A percentile compares a stretch with the other conserved stretches of the same genome.
Evolutionary conservation across 2,888 invertebrate species (phyloP).

Genomic region (Diaperis boleti): DNA sequence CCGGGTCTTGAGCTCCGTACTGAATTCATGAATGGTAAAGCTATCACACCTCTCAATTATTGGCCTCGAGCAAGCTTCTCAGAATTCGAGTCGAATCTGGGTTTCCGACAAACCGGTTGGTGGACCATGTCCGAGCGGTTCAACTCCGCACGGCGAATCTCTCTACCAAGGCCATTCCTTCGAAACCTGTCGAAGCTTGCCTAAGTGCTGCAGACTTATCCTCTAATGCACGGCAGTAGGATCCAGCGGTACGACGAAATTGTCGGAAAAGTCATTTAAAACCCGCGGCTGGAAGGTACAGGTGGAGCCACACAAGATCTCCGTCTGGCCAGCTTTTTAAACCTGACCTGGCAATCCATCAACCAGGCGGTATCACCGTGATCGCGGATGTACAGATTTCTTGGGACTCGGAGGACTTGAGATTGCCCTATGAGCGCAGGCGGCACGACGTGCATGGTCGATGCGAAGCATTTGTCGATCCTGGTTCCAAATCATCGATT

Average conservation of each 20-base stretch:
- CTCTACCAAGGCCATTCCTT: conserved; percentile 49
- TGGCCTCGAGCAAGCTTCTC: conserved; percentile 26
- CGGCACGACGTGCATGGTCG: no score
- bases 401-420: conserved; percentile 36
- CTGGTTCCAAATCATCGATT: no score
- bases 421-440: no score
- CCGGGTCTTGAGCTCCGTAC: no score
- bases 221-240: conserved; percentile 42
- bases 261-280: conserved; percentile 39
- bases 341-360: conserved; percentile 45
- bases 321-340: conserved; percentile 39
- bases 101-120: conserved; percentile 36
- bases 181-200: conserved; percentile 46
- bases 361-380: conserved; percentile 2
- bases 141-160: conserved; percentile 49
- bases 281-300: conserved; percentile 32
- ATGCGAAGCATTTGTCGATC: no score
- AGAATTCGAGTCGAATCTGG: conserved; percentile 11
- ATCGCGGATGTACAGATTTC: conserved; percentile 26
- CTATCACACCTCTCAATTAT: no score
- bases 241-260: conserved; percentile 45
- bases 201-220: conserved; percentile 51
- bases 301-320: conserved; percentile 41
- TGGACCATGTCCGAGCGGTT: conserved; percentile 49
- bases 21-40: no score